These are phyloP conservation scores for Cyclophora punctaria DNA, from an alignment of 2,888 invertebrate genomes.

Conservation along the genomic window DNA sequence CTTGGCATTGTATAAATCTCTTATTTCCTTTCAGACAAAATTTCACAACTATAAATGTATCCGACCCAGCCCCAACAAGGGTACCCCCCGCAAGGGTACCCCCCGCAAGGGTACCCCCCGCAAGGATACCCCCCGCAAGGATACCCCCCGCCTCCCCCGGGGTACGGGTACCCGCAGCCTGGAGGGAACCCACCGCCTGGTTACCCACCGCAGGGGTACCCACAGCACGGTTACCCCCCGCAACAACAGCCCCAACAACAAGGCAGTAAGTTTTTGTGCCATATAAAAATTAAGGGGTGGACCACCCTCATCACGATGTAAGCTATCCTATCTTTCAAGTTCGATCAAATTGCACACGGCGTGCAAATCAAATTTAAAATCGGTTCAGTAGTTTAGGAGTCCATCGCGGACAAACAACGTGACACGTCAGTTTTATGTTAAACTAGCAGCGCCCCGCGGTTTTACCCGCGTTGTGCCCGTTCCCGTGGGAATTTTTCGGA, in stretches of 20 bases:
- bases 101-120: too few relatives aligned
- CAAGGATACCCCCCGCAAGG: too few relatives aligned
- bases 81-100: neutral
- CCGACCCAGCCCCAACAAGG: neutral
- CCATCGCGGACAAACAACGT: too few relatives aligned
- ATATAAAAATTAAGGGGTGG: neutral
- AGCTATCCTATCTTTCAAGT: too few relatives aligned
- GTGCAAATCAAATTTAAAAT: too few relatives aligned
- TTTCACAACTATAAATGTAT: neutral
- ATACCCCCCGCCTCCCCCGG: neutral
- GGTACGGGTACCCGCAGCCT: conserved; percentile 11
- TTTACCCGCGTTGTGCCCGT: too few relatives aligned
- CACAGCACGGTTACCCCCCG: conserved; percentile 11
- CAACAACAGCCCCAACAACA: conserved; percentile 9
- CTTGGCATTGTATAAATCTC: neutral
- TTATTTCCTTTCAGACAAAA: neutral
- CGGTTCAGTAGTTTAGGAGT: too few relatives aligned
- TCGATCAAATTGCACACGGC: too few relatives aligned
- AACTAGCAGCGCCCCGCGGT: too few relatives aligned
- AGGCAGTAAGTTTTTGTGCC: neutral
- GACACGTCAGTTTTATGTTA: too few relatives aligned
- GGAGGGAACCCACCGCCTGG: conserved; percentile 13
- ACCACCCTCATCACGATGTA: too few relatives aligned
- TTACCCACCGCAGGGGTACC: conserved; percentile 7
- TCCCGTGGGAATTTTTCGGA: too few relatives aligned